phyloP scores from a whole-genome alignment of 2,888 invertebrate species.

The Sepiola atlantica region DNA sequence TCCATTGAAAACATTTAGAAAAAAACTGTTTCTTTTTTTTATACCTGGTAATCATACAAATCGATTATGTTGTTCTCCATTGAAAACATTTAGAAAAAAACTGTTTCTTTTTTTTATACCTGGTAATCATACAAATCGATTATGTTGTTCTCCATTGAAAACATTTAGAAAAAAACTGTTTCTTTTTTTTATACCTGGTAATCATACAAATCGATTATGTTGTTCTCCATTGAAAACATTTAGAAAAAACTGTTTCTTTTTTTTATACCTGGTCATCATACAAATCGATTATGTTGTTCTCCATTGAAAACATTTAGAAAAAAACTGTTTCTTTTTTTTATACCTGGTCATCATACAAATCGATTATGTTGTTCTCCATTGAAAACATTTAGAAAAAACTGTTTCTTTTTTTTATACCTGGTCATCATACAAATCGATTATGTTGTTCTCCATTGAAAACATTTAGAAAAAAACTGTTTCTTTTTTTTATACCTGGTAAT shows the following conservation, averaged over 20 bases:
- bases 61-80: too few relatives aligned
- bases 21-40: neutral
- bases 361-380: too few relatives aligned
- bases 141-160: neutral
- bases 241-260: neutral
- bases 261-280: neutral
- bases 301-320: neutral
- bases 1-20: neutral
- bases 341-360: too few relatives aligned
- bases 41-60: too few relatives aligned
- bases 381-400: neutral
- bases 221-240: neutral
- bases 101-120: neutral
- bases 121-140: too few relatives aligned
- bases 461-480: neutral
- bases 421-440: too few relatives aligned
- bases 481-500: neutral
- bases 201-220: too few relatives aligned
- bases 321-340: neutral
- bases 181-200: neutral
- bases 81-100: neutral
- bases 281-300: too few relatives aligned
- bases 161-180: neutral
- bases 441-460: neutral
- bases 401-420: neutral